Evolutionary conservation across 2,888 invertebrate genomes (phyloP), one percentile per base, ranked within the genome.

Genomic region (Heteromyza rotundicornis): DNA sequence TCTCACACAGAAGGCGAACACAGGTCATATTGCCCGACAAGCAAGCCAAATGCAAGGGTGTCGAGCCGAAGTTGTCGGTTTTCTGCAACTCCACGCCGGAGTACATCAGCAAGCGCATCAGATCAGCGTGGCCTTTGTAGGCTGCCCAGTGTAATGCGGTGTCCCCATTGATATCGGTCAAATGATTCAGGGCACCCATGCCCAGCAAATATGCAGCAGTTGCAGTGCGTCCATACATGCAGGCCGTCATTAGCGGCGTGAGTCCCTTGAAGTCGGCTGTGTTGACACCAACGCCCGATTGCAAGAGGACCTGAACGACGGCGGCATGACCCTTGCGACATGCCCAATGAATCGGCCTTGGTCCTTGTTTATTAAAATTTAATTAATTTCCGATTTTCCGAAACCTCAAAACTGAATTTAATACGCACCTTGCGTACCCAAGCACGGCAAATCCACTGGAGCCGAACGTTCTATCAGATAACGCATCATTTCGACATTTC

Each of bases 91-190:
- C 92, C 1, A 94, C 94, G 1, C 96, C 96, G 12, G 95, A 95
- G 82, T 95, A 95, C 84, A 95, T 93, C 19, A 96, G 85, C 57
- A 96, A 84, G 52, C 92, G 88, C 78, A 96, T 95, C 62, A 96
- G 84, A 76, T 96, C 96, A 0, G 92, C 90, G 73, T 95, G 93
- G 0, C 94, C 96, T 82, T 96, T 96, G 81, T 96, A 96, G 0
- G 95, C 93, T 0, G 95, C 95, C 96, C 96, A 96, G 77, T 96
- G 96, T 27, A 96, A 84, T 0, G 96, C 95, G 0, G 94, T 94
- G 76, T 96, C 96, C 0, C 96, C 96, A 77, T 96, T 96, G 70
- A 94, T 94, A 74, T 96, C 96, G 1, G 92, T 91, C 52, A 94
- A 85, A 75, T 94, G 90, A 68, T 94, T 91, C 1, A 92, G 86